phyloP scores from a whole-genome alignment of 1,140 invertebrate species.

The Papilio helenus region DNA sequence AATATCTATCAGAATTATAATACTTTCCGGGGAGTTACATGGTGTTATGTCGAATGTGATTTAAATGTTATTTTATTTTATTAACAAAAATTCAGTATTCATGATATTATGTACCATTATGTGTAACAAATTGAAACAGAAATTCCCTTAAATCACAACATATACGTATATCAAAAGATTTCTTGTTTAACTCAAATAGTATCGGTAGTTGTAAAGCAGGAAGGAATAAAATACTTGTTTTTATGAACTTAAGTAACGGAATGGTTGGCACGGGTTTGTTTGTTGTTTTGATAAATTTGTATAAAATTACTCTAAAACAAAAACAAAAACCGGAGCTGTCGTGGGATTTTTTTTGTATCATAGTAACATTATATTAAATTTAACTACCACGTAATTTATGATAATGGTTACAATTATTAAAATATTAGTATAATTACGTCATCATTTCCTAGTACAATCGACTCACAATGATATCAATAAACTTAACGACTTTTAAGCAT shows the following conservation, averaged over 20 bases:
- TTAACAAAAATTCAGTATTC: not conserved
- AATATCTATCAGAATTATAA: not conserved
- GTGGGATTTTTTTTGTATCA: constrained; percentile 54
- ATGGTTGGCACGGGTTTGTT: constrained; percentile 26
- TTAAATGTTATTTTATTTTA: not conserved
- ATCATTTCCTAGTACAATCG: constrained; percentile 43
- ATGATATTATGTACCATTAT: not conserved
- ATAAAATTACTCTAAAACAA: constrained; percentile 40
- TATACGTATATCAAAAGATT: not conserved
- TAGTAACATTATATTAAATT: constrained; percentile 57
- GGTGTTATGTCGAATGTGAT: no score
- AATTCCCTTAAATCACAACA: not conserved
- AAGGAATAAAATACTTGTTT: constrained; percentile 39
- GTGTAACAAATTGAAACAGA: not conserved
- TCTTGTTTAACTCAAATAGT: constrained; percentile 19
- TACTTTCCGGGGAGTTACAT: not conserved
- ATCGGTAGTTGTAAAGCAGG: constrained; percentile 27
- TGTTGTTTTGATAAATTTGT: constrained; percentile 39
- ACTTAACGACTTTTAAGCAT: constrained; percentile 25
- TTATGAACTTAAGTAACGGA: constrained; percentile 36
- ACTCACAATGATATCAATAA: constrained; percentile 31
- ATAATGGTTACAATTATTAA: constrained; percentile 67
- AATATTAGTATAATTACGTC: constrained; percentile 61
- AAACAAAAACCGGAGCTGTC: constrained; percentile 42
- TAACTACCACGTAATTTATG: constrained; percentile 64